Base-by-base conservation (phyloP, 2,113 vertebrate species). In the Tyrannus savana region DNA sequence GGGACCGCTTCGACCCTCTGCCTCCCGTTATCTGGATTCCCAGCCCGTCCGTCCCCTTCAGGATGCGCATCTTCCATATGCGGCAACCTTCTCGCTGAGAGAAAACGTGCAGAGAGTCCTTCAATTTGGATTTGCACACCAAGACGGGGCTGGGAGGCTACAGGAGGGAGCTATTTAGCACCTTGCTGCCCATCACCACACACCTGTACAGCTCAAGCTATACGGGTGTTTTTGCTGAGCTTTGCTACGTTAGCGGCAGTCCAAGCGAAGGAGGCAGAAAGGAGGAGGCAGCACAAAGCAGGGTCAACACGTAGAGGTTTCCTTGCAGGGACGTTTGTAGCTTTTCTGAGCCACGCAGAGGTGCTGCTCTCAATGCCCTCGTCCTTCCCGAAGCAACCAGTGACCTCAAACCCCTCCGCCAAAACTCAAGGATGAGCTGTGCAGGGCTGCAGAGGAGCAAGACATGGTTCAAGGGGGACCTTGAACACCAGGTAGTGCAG, bases 31-130 rank as follows among this genome's bases (percentile, higher is more conserved):
- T 99, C 97, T 99, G 99, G 96, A 99, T 99, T 73, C 99, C 99
- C 94, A 99, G 98, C 62, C 99, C 99, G 2, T 99, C 99, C 1
- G 97, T 97, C 49, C 99, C 99, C 92, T 99, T 99, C 97, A 99
- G 97, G 98, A 99, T 98, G 91, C 99, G 98, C 99, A 99, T 99
- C 98, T 99, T 99, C 99, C 99, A 99, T 97, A 99, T 99, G 85
- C 97, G 98, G 97, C 98, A 98, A 66, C 98, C 98, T 95, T 99
- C 98, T 94, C 98, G 97, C 99, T 99, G 95, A 91, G 97, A 98
- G 94, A 95, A 96, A 97, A 95, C 1, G 97, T 87, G 93, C 92
- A 84, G 89, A 98, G 91, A 96, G 95, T 66, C 94, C 89, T 42
- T 77, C 96, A 96, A 95, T 96, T 96, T 90, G 83, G 46, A 81